Evolutionary conservation across 2,888 invertebrate genomes (phyloP), one percentile per base, ranked within the genome.

Genomic region (Poecilus cupreus): DNA sequence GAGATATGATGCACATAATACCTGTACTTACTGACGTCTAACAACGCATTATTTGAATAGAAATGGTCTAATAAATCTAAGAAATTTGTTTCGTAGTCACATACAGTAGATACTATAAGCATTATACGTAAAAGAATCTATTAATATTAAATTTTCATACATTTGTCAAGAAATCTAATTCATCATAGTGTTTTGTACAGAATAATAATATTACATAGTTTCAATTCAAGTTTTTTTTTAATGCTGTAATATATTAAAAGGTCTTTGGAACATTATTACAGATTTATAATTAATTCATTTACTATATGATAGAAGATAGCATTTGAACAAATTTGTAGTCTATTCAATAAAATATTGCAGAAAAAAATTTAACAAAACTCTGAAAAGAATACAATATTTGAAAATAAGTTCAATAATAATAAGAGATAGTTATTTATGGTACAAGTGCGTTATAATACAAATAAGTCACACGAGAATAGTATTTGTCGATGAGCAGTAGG

Each of bases 51-150:
- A 32, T 74, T 51, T 20, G 74, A 74, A 74, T 74, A 74, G 49
- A 74, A 74, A 51, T 74, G 49, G 74, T 26, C 74, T 51, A 49
- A 51, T 74, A 74, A 46, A 74, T 74, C 22, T 68, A n/a, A 60
- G 26, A 60, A 60, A 60, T 60, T 24, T 60, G 60, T 60, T 60
- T n/a, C n/a, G 43, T 43, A 43, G 43, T 43, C 11, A n/a, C n/a
- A 11, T 11, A 60, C 1, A 26, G 13, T 32, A n/a, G n/a, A n/a
- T n/a, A 5, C 32, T 32, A 32, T 3, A 8, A 32, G 4, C 32
- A 32, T 32, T 24, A 26, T 24, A n/a, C 24, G 24, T 60, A n/a
- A n/a, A 60, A 22, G 6, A 60, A 60, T n/a, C 22, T 60, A 60
- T 60, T 24, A 60, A 60, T 60, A 60, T 60, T 60, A 26, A 60